Evolutionary conservation across 2,888 invertebrate species (phyloP).

Genomic region (Sthenelais limicola): DNA sequence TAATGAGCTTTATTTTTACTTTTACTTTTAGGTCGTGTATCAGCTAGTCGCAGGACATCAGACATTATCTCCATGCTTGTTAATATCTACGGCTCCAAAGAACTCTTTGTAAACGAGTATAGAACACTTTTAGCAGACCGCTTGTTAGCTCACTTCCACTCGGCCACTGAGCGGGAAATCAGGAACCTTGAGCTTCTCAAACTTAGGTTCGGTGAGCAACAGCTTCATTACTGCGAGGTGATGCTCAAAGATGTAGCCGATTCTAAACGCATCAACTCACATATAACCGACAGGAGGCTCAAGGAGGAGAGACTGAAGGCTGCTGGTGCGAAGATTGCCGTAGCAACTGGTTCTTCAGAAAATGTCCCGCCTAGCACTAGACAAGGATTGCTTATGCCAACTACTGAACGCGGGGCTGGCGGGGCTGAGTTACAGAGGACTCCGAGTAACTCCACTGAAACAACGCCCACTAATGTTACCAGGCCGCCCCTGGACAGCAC

Average conservation of each 20-base stretch:
- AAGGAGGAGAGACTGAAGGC: conserved; percentile 45
- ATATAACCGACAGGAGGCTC: conserved; percentile 61
- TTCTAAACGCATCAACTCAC: conserved; percentile 91
- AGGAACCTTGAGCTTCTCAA: conserved; percentile 93
- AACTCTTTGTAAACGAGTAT: conserved; percentile 98
- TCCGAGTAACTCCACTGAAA: too few species aligned
- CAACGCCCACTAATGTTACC: too few species aligned
- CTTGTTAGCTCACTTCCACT: conserved; percentile 79
- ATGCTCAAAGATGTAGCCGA: conserved; percentile 98
- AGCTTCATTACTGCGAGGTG: conserved; percentile 96
- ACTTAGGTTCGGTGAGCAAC: conserved; percentile 93
- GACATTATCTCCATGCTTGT: conserved; percentile 99
- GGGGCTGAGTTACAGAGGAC: too few species aligned
- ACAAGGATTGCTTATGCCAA: too few species aligned
- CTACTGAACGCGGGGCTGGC: too few species aligned
- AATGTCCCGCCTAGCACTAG: too few species aligned
- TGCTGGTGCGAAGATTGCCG: too few species aligned
- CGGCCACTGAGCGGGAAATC: conserved; percentile 79
- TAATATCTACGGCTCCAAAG: conserved; percentile 98
- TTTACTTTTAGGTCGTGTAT: conserved; percentile 75
- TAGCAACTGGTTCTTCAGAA: too few species aligned
- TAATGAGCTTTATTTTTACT: neutral
- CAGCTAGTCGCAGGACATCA: conserved; percentile 78
- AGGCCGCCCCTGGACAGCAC: too few species aligned
- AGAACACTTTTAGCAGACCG: conserved; percentile 91